phyloP scores from a whole-genome alignment of 2,888 invertebrate species.

The Cinara cedri region DNA sequence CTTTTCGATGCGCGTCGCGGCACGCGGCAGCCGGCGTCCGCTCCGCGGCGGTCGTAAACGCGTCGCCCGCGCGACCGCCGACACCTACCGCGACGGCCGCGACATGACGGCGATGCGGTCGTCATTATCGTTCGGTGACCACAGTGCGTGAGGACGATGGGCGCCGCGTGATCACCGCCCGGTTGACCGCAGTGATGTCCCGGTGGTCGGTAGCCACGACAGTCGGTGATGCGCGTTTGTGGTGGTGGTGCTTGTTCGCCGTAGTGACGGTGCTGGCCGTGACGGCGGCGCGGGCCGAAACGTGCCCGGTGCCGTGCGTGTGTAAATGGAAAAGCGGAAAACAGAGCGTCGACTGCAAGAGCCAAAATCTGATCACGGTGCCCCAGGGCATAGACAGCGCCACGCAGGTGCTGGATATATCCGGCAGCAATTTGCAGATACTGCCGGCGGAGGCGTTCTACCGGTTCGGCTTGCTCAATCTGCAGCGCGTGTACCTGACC shows the following conservation, averaged over 20 bases:
- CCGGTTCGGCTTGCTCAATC: slow-evolving; percentile 79
- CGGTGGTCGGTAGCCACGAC: not conserved
- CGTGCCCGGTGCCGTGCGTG: slow-evolving; percentile 77
- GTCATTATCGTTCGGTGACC: not conserved
- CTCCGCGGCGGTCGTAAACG: not conserved
- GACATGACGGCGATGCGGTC: not conserved
- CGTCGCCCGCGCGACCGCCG: too few species aligned
- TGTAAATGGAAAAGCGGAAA: slow-evolving; percentile 96
- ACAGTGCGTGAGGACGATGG: not conserved
- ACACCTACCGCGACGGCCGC: not conserved
- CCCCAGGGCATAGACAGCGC: slow-evolving; percentile 85
- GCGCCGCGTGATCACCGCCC: not conserved
- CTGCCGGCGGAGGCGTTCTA: slow-evolving; percentile 83
- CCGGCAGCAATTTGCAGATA: slow-evolving; percentile 84
- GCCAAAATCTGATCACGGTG: slow-evolving; percentile 80
- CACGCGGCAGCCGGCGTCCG: not conserved
- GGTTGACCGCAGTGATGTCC: not conserved
- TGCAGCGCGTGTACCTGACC: slow-evolving; percentile 84
- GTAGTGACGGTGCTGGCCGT: slow-evolving; percentile 5
- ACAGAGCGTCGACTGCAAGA: slow-evolving; percentile 88
- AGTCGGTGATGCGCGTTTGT: not conserved
- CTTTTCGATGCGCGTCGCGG: not conserved
- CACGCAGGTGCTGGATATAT: slow-evolving; percentile 89
- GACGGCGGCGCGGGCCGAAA: slow-evolving; percentile 50
- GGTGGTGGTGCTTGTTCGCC: not conserved